phyloP scores from a whole-genome alignment of 2,888 invertebrate species.

The Drosophila nr. perissopoda region DNA sequence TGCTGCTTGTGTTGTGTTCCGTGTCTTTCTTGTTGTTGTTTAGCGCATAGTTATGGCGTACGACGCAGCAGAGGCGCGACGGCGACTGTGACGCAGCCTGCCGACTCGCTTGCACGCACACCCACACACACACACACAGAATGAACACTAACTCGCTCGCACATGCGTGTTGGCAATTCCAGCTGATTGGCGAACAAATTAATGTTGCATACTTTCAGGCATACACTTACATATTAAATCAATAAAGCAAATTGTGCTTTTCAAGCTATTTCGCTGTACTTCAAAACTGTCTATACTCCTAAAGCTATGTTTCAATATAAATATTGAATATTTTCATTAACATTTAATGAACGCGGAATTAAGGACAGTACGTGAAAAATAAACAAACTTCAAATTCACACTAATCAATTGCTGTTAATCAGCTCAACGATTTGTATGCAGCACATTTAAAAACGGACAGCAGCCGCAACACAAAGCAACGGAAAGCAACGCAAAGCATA shows the following conservation, averaged over 20 bases:
- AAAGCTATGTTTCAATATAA: background rate
- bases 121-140: constrained; percentile 35
- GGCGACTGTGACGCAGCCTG: constrained; percentile 24
- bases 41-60: constrained; percentile 61
- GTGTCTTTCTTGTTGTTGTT: constrained; percentile 17
- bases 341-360: background rate
- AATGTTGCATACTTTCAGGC: constrained; percentile 63
- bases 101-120: constrained; percentile 47
- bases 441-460: background rate
- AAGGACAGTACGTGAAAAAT: background rate
- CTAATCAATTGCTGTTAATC: background rate
- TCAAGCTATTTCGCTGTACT: background rate
- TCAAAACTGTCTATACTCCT: background rate
- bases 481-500: background rate
- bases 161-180: constrained; percentile 43
- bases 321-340: background rate
- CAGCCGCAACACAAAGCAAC: background rate
- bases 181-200: constrained; percentile 11
- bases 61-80: constrained; percentile 30
- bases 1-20: background rate
- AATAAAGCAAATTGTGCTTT: background rate
- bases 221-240: background rate
- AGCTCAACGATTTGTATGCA: background rate
- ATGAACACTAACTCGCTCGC: constrained; percentile 32
- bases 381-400: background rate